Evolutionary conservation across 2,113 vertebrate genomes (phyloP).

Genomic region (Dicrurus megarhynchus): DNA sequence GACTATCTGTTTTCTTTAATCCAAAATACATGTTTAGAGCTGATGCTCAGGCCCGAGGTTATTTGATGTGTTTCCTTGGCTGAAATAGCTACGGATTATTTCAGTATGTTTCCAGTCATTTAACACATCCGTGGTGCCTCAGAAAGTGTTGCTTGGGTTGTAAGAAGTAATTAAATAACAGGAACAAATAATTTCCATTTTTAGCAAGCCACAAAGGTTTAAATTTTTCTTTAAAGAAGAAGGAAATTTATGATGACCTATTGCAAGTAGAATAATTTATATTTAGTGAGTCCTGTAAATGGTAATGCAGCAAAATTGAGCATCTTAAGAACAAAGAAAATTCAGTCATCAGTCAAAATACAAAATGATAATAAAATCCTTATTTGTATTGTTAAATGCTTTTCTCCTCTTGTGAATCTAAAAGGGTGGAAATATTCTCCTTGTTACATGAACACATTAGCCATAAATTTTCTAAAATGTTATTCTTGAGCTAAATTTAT

Average conservation of each 20-base stretch:
- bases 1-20: neutral
- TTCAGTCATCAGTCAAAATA: neutral
- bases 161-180: neutral
- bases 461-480: neutral
- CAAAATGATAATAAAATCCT: neutral
- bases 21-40: neutral
- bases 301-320: neutral
- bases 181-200: neutral
- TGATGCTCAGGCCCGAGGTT: neutral
- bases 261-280: neutral
- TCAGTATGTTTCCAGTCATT: neutral
- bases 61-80: neutral
- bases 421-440: neutral
- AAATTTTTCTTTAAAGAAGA: neutral
- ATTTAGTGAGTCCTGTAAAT: neutral
- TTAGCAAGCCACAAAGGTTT: neutral
- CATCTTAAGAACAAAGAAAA: neutral
- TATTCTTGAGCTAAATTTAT: neutral
- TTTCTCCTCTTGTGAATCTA: neutral
- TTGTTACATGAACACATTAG: neutral
- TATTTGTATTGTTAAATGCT: neutral
- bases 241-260: neutral
- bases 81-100: neutral
- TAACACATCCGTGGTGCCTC: neutral
- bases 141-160: neutral